These are phyloP conservation scores for Ceuthmochares aereus DNA, from an alignment of 2,113 vertebrate species.

Conservation along the genomic window DNA sequence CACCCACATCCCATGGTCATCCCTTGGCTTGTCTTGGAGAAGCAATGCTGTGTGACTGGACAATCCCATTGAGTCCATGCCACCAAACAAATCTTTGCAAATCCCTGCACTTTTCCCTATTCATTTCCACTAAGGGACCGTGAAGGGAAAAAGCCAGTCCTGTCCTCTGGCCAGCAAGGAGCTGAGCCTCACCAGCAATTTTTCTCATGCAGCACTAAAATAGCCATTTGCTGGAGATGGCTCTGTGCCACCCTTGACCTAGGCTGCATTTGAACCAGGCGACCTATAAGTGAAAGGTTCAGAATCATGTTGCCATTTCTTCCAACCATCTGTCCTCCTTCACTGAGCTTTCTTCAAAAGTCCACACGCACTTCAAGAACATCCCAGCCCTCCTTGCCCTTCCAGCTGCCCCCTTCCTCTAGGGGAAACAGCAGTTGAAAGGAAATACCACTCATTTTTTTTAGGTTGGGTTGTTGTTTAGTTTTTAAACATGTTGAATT, in stretches of 20 bases:
- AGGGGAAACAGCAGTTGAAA: conserved; percentile 10
- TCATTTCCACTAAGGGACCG: accelerated
- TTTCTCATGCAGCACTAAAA: conserved; percentile 21
- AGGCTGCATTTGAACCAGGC: not conserved
- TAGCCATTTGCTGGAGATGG: not conserved
- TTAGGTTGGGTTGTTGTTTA: not conserved
- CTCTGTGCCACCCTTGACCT: conserved; percentile 49
- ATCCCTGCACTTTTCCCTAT: accelerated
- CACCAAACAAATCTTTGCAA: accelerated
- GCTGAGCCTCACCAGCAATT: not conserved
- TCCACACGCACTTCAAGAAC: conserved; percentile 62
- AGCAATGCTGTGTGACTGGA: accelerated
- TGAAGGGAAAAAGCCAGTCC: accelerated
- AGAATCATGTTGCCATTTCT: conserved; percentile 14
- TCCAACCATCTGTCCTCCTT: conserved; percentile 58
- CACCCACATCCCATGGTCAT: accelerated
- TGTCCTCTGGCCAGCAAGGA: accelerated
- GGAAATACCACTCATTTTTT: conserved; percentile 51
- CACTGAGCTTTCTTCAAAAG: conserved; percentile 62
- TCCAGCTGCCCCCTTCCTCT: conserved; percentile 57
- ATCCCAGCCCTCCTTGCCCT: conserved; percentile 52
- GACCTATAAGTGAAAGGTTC: conserved; percentile 64
- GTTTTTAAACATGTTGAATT: not conserved
- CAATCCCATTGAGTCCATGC: accelerated
- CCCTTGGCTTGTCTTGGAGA: not conserved